Conservation (phyloP, 2,888 invertebrate genomes). For the Diarsia rubi region DNA sequence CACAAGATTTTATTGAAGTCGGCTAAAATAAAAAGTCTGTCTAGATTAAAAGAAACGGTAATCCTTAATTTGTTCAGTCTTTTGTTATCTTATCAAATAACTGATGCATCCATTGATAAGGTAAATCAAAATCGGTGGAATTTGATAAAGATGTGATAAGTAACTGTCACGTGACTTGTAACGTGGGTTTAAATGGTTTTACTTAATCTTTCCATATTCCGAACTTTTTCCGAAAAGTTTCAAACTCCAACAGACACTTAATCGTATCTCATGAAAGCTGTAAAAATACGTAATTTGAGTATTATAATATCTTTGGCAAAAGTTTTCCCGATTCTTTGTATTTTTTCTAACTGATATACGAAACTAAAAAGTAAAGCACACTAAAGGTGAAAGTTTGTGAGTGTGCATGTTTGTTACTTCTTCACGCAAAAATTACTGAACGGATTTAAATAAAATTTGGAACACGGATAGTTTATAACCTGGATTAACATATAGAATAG, state of each 20-base stretch:
- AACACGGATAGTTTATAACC: too few relatives aligned
- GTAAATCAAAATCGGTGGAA: constrained; percentile 45
- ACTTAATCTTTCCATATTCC: not conserved
- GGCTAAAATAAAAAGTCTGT: not conserved
- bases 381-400: too few relatives aligned
- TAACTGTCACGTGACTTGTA: constrained; percentile 22
- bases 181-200: not conserved
- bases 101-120: constrained; percentile 40
- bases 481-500: too few relatives aligned
- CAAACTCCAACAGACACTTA: not conserved
- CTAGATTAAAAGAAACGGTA: constrained; percentile 10
- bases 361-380: not conserved
- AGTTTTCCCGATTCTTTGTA: not conserved
- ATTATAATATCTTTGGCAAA: not conserved
- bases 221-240: not conserved
- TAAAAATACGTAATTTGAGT: not conserved
- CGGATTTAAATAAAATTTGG: too few relatives aligned
- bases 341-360: not conserved
- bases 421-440: too few relatives aligned
- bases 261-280: not conserved
- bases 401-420: too few relatives aligned
- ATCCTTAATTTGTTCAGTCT: constrained; percentile 33
- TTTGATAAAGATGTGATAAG: constrained; percentile 36
- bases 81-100: constrained; percentile 42
- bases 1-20: not conserved